These are phyloP conservation scores for Parapristionchus giblindavisi DNA, from an alignment of 2,888 invertebrate genomes.

Conservation along the genomic window DNA sequence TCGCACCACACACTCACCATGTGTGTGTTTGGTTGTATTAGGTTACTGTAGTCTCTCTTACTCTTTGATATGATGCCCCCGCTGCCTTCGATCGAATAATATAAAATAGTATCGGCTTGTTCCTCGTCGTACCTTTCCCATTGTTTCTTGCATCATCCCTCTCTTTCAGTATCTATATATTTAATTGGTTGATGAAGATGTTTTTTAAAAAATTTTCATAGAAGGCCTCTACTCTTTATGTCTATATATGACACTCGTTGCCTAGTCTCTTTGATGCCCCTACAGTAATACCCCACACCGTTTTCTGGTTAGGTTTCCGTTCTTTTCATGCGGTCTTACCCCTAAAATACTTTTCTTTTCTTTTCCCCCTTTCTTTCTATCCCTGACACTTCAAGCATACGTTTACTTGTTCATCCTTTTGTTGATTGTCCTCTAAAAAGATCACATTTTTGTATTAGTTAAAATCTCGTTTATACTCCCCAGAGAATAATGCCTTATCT, in stretches of 20 bases:
- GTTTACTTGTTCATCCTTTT: too few species aligned
- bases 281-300: slow-evolving; percentile 4
- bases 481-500: too few species aligned
- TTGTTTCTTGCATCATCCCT: neutral
- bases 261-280: slow-evolving; percentile 9
- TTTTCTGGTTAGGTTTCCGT: slow-evolving; percentile 32
- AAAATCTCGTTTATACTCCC: too few species aligned
- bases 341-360: too few species aligned
- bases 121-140: slow-evolving; percentile 17
- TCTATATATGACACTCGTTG: too few species aligned
- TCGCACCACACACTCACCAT: slow-evolving; percentile 1
- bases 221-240: neutral
- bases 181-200: too few species aligned
- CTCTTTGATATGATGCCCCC: neutral
- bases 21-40: neutral
- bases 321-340: too few species aligned
- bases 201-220: too few species aligned
- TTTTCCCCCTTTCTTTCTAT: too few species aligned
- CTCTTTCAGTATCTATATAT: slow-evolving; percentile 8
- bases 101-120: slow-evolving; percentile 6
- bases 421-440: too few species aligned
- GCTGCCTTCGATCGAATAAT: neutral
- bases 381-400: too few species aligned
- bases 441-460: too few species aligned
- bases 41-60: neutral